A percentile compares a stretch with the other conserved stretches of the same genome.
phyloP scores from a whole-genome alignment of 2,888 invertebrate genomes.

The Sarcophaga caerulescens region DNA sequence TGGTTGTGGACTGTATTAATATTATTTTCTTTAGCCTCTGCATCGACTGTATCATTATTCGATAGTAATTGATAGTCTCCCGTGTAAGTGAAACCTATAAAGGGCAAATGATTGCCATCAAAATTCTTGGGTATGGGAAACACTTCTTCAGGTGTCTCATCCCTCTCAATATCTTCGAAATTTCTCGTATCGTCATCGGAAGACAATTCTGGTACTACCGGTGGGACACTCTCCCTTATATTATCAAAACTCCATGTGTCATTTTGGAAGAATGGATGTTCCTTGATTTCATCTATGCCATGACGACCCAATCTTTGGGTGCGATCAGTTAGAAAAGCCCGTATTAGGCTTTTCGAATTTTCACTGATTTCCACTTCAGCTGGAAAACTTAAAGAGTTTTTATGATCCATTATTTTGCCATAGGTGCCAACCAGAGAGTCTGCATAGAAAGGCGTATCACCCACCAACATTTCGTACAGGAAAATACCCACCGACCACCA shows the following conservation, averaged over 20 bases:
- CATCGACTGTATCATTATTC: constrained; percentile 85
- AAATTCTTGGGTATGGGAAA: constrained; percentile 99
- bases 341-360: constrained; percentile 93
- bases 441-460: constrained; percentile 99
- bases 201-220: constrained; percentile 96
- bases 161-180: constrained; percentile 98
- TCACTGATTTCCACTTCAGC: constrained; percentile 96
- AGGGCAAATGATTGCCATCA: constrained; percentile 98
- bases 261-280: constrained; percentile 96
- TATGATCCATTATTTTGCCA: constrained; percentile 99
- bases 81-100: constrained; percentile 98
- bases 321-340: constrained; percentile 96
- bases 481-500: constrained; percentile 99
- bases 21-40: constrained; percentile 82
- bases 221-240: constrained; percentile 95
- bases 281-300: constrained; percentile 96
- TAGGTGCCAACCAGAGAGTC: constrained; percentile 99
- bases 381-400: constrained; percentile 96
- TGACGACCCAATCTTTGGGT: constrained; percentile 93
- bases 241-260: constrained; percentile 99
- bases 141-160: constrained; percentile 94
- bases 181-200: constrained; percentile 99
- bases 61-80: constrained; percentile 92
- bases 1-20: constrained; percentile 79
- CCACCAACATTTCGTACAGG: constrained; percentile 98